phyloP scores from a whole-genome alignment of 2,888 invertebrate species.

The Lasioglossum zephyrum region DNA sequence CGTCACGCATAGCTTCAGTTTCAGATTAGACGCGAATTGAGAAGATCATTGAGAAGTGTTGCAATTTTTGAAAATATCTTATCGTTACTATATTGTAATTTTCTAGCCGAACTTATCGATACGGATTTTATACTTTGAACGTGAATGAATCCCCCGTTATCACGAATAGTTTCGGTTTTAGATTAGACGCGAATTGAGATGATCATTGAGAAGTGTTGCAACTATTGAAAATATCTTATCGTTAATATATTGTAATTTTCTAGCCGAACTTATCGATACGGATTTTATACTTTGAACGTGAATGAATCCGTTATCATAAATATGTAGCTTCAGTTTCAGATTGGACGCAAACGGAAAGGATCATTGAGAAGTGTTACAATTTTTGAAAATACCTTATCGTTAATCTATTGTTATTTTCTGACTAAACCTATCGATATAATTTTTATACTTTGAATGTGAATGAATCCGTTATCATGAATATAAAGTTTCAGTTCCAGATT shows the following conservation, averaged over 20 bases:
- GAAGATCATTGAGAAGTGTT: neutral
- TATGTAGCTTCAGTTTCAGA: neutral
- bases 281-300: no score
- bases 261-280: neutral
- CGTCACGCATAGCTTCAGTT: neutral
- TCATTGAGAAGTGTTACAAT: neutral
- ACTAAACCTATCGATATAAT: neutral
- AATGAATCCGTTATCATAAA: neutral
- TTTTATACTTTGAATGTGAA: no score
- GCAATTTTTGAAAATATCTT: neutral
- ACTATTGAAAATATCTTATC: neutral
- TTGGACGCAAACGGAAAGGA: neutral
- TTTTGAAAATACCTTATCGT: neutral
- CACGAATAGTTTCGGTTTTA: neutral
- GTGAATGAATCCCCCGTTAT: neutral
- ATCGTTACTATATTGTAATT: neutral
- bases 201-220: neutral
- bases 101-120: neutral
- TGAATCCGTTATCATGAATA: neutral
- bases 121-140: no score
- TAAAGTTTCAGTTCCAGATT: neutral
- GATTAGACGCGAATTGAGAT: neutral
- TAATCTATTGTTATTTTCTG: neutral
- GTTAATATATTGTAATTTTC: neutral
- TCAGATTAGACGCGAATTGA: neutral